phyloP scores from a whole-genome alignment of 1,140 invertebrate species.

The Aethina tumida region DNA sequence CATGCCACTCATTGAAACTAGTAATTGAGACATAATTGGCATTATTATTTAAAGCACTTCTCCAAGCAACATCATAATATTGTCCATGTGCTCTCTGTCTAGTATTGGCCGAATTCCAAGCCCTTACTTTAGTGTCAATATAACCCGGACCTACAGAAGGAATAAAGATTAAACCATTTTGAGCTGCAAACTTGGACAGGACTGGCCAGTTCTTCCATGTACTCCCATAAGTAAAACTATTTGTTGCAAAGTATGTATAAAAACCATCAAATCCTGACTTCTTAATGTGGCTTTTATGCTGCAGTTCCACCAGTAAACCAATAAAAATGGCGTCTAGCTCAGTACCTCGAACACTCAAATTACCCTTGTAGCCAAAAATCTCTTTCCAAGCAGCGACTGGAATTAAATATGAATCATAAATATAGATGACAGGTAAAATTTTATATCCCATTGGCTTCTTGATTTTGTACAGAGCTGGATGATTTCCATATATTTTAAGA shows the following conservation, averaged over 20 bases:
- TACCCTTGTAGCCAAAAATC: slow-evolving; percentile 40
- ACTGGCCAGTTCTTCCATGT: slow-evolving; percentile 54
- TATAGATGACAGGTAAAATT: slow-evolving; percentile 44
- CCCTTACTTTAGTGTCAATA: slow-evolving; percentile 45
- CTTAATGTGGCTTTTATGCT: slow-evolving; percentile 40
- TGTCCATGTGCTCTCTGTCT: slow-evolving; percentile 47
- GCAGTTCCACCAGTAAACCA: slow-evolving; percentile 40
- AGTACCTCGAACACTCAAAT: slow-evolving; percentile 40
- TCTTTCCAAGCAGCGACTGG: slow-evolving; percentile 41
- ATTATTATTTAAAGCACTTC: slow-evolving; percentile 41
- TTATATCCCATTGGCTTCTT: slow-evolving; percentile 32
- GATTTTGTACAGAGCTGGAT: slow-evolving; percentile 43
- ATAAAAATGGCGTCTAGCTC: slow-evolving; percentile 47
- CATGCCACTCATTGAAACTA: slow-evolving; percentile 53
- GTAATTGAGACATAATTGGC: slow-evolving; percentile 44
- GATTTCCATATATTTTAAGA: slow-evolving; percentile 28
- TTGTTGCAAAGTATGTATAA: slow-evolving; percentile 50
- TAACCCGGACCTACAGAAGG: slow-evolving; percentile 52
- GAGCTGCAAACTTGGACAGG: slow-evolving; percentile 44
- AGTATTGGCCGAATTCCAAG: slow-evolving; percentile 44
- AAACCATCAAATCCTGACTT: slow-evolving; percentile 52
- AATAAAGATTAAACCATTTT: slow-evolving; percentile 46
- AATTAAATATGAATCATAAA: slow-evolving; percentile 48
- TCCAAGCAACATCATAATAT: slow-evolving; percentile 47
- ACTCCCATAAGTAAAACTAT: slow-evolving; percentile 49